Evolutionary conservation across 2,888 invertebrate species (phyloP).

Genomic region (Metacarcinus magister): DNA sequence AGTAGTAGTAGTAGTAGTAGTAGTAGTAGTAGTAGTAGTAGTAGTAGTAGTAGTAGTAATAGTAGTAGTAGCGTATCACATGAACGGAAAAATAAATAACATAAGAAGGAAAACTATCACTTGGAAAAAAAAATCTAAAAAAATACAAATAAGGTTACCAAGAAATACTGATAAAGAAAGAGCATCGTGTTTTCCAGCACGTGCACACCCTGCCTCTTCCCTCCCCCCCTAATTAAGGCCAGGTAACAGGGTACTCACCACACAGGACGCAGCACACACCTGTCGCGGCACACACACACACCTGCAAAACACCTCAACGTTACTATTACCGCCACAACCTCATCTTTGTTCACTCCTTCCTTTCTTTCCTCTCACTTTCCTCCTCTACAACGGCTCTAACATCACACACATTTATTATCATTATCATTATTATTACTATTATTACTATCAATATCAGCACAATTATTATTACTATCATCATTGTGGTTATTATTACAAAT

Average conservation of each 20-base stretch:
- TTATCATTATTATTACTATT: no score
- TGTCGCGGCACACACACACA: not conserved
- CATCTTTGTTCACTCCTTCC: not conserved
- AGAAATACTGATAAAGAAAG: not conserved
- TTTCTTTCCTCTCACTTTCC: not conserved
- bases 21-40: not conserved
- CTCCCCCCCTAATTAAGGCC: not conserved
- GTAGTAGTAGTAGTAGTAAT: not conserved
- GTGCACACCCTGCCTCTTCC: not conserved
- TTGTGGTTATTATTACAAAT: no score
- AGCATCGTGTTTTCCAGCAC: constrained; percentile 1
- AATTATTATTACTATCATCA: no score
- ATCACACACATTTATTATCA: no score
- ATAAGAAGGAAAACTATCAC: not conserved
- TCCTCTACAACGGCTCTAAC: no score
- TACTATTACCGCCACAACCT: not conserved
- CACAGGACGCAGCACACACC: constrained; percentile 13
- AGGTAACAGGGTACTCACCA: constrained; percentile 41
- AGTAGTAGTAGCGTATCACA: not conserved
- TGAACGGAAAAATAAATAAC: not conserved
- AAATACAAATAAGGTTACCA: not conserved
- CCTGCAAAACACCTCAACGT: not conserved
- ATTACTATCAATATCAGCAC: no score
- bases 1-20: not conserved
- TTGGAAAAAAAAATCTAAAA: not conserved